These are phyloP conservation scores for Agrenia bidenticulata DNA, from an alignment of 2,888 invertebrate species.

Conservation along the genomic window DNA sequence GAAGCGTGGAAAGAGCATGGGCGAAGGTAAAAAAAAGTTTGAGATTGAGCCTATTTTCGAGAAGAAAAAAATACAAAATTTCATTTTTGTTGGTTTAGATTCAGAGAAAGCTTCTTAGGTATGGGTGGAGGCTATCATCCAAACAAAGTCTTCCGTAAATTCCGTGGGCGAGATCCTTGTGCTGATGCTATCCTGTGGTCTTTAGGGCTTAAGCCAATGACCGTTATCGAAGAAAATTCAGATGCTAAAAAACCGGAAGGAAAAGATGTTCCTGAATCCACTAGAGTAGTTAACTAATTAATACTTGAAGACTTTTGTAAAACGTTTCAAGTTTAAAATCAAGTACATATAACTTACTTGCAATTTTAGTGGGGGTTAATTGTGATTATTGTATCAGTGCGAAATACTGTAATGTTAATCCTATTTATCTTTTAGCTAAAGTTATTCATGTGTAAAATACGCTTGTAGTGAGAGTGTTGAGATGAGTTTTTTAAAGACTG, in stretches of 20 bases:
- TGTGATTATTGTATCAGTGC: too few species aligned
- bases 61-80: slow-evolving; percentile 1
- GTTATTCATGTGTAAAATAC: too few species aligned
- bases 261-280: background rate
- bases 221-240: slow-evolving; percentile 10
- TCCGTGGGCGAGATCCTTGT: slow-evolving; percentile 88
- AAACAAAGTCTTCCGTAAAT: slow-evolving; percentile 82
- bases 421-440: too few species aligned
- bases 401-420: too few species aligned
- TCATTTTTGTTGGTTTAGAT: slow-evolving; percentile 59
- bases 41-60: background rate
- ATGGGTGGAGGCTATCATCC: slow-evolving; percentile 79
- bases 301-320: too few species aligned
- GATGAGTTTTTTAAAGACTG: too few species aligned
- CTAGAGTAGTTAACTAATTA: slow-evolving; percentile 1
- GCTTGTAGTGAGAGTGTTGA: too few species aligned
- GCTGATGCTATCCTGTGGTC: slow-evolving; percentile 74
- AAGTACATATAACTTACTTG: too few species aligned
- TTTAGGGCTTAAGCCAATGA: slow-evolving; percentile 57
- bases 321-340: too few species aligned
- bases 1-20: slow-evolving; percentile 37
- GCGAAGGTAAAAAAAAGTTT: slow-evolving; percentile 14
- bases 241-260: background rate
- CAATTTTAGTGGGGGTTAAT: too few species aligned
- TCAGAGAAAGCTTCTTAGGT: slow-evolving; percentile 78